These are phyloP conservation scores for Galagoides demidoff DNA, from an alignment of 2,797 vertebrate genomes.

Conservation along the genomic window DNA sequence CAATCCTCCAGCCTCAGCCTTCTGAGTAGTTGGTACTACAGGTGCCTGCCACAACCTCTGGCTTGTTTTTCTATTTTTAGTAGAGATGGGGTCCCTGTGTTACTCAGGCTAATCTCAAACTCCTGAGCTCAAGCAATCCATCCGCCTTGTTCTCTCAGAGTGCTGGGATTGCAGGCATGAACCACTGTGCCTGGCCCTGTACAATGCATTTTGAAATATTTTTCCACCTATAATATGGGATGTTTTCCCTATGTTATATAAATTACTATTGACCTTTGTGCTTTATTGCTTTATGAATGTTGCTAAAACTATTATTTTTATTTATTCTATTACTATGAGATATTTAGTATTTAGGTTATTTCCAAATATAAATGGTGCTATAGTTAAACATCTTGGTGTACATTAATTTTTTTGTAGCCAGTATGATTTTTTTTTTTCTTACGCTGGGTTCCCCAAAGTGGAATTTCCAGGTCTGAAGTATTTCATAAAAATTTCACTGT, in stretches of 20 bases:
- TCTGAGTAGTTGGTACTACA: too few relatives aligned
- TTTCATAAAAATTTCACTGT: neutral
- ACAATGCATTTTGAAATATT: fast-evolving
- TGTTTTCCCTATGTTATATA: fast-evolving
- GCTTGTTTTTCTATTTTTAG: too few relatives aligned
- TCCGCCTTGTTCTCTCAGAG: too few relatives aligned
- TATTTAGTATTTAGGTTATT: neutral
- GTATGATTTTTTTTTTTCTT: neutral
- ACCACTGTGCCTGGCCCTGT: too few relatives aligned
- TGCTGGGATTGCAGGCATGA: too few relatives aligned
- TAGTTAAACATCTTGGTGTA: neutral
- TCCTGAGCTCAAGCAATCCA: too few relatives aligned
- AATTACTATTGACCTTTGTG: neutral
- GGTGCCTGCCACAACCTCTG: too few relatives aligned
- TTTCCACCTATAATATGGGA: neutral
- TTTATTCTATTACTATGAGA: neutral
- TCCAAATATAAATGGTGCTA: neutral
- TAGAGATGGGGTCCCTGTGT: too few relatives aligned
- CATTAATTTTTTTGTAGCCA: neutral
- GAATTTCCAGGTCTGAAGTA: neutral
- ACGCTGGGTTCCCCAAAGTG: neutral
- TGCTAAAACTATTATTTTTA: neutral
- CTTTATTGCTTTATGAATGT: neutral
- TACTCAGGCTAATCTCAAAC: too few relatives aligned
- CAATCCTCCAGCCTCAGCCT: too few relatives aligned